phyloP scores from a whole-genome alignment of 1,140 invertebrate genomes.

The Conus ventricosus region DNA sequence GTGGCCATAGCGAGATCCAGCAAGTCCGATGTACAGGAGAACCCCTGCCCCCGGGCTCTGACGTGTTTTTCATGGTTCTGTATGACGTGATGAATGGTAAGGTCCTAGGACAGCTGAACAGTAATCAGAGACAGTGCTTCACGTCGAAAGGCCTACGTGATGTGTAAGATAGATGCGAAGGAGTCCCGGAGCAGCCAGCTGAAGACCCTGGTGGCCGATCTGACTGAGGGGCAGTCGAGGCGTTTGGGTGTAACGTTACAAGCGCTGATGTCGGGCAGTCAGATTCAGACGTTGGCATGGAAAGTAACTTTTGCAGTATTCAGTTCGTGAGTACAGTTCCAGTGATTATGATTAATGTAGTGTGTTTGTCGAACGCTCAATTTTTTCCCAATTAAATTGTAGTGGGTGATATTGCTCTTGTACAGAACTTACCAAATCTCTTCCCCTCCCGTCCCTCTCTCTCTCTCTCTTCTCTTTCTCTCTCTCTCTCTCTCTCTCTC shows the following conservation, averaged over 20 bases:
- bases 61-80: conserved; percentile 18
- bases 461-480: not conserved
- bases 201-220: not conserved
- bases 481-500: not conserved
- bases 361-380: not conserved
- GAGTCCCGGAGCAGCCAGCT: not conserved
- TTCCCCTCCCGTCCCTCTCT: not conserved
- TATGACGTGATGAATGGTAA: not conserved
- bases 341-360: not conserved
- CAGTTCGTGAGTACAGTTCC: not conserved
- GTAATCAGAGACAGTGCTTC: not conserved
- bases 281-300: not conserved
- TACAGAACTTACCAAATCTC: not conserved
- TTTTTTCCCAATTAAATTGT: no score
- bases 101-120: not conserved
- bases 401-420: no score
- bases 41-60: not conserved
- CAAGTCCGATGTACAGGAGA: conserved; percentile 9
- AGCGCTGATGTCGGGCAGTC: not conserved
- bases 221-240: conserved; percentile 10
- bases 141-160: not conserved
- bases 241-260: conserved; percentile 24
- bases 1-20: not conserved
- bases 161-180: not conserved
- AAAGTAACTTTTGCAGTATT: not conserved